Conservation (phyloP, 2,797 vertebrate genomes). For the Geotrypetes seraphini region DNA sequence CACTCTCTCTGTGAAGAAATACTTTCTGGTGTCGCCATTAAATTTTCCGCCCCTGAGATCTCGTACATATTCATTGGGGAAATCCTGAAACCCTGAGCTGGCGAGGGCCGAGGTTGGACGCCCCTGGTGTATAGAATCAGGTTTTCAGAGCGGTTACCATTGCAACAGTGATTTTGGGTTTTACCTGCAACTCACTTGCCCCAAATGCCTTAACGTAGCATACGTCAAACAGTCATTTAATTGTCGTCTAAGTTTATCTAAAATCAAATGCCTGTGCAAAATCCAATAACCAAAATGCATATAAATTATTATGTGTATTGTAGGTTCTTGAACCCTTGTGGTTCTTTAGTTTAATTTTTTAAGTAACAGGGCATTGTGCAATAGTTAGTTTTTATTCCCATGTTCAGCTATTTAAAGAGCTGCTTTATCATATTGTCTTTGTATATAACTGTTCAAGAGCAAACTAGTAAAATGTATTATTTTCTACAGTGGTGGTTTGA, state of each 20-base stretch:
- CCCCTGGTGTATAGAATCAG: too few species aligned
- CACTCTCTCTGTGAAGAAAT: too few species aligned
- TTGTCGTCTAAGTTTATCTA: slow-evolving; percentile 46
- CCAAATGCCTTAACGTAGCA: slow-evolving; percentile 8
- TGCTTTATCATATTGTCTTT: slow-evolving; percentile 64
- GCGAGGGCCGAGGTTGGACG: too few species aligned
- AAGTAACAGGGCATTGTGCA: slow-evolving; percentile 67
- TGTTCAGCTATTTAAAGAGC: slow-evolving; percentile 59
- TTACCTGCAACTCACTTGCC: slow-evolving; percentile 30
- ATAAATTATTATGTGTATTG: slow-evolving; percentile 49
- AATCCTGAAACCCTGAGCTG: too few species aligned
- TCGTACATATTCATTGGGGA: too few species aligned
- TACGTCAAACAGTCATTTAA: slow-evolving; percentile 27
- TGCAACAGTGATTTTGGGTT: too few species aligned
- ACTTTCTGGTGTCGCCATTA: too few species aligned
- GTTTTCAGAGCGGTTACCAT: too few species aligned
- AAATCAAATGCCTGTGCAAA: slow-evolving; percentile 58
- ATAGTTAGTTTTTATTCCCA: slow-evolving; percentile 61
- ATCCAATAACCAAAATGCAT: slow-evolving; percentile 52
- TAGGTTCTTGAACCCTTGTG: slow-evolving; percentile 34
- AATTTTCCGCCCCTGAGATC: too few species aligned
- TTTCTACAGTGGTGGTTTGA: slow-evolving; percentile 45
- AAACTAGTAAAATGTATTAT: slow-evolving; percentile 55
- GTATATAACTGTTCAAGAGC: slow-evolving; percentile 56
- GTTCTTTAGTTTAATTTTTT: slow-evolving; percentile 59